phyloP scores from a whole-genome alignment of 2,888 invertebrate species.

The Limnephilus rhombicus region DNA sequence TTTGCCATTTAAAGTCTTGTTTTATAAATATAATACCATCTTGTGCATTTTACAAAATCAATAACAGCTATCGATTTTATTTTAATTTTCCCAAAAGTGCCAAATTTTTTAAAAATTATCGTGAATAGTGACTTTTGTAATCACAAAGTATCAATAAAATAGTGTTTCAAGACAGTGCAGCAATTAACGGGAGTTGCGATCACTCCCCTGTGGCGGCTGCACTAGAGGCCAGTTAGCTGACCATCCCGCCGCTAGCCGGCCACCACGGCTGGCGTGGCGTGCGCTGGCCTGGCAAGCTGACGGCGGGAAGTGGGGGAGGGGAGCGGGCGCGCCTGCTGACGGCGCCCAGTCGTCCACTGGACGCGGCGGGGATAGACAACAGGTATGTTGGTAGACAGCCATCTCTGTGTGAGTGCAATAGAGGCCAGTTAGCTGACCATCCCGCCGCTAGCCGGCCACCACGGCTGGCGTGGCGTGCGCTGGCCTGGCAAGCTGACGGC shows the following conservation, averaged over 20 bases:
- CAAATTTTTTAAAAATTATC: neutral
- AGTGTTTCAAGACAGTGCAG: neutral
- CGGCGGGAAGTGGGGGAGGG: slow-evolving; percentile 61
- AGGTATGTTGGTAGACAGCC: neutral
- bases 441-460: slow-evolving; percentile 12
- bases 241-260: slow-evolving; percentile 34
- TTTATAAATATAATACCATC: neutral
- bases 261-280: slow-evolving; percentile 33
- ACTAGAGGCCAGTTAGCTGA: neutral
- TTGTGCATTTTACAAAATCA: neutral
- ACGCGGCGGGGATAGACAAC: slow-evolving; percentile 11
- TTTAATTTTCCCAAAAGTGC: no score
- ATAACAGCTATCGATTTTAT: neutral
- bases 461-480: slow-evolving; percentile 10
- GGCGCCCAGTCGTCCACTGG: slow-evolving; percentile 38
- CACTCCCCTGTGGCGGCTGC: neutral
- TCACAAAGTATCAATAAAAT: neutral
- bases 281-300: slow-evolving; percentile 57
- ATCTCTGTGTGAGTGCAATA: neutral
- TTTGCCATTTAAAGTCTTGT: neutral
- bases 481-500: slow-evolving; percentile 59
- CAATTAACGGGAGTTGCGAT: neutral
- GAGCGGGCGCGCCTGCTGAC: slow-evolving; percentile 58
- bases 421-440: neutral
- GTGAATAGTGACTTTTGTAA: neutral